Evolutionary conservation across 2,888 invertebrate genomes (phyloP).

Genomic region (Pilophorus perplexus): DNA sequence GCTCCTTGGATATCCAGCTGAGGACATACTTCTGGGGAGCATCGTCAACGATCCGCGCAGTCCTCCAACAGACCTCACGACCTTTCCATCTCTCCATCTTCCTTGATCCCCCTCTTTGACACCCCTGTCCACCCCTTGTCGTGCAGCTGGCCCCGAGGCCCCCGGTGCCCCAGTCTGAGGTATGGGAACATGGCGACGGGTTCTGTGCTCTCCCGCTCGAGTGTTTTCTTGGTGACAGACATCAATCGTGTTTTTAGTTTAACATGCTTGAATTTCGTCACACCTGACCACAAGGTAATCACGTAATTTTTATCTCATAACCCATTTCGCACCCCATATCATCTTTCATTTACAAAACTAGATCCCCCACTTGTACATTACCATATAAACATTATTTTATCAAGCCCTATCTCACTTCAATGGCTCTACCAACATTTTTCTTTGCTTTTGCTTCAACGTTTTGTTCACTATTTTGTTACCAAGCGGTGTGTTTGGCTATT

Average conservation of each 20-base stretch:
- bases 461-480: constrained; percentile 21
- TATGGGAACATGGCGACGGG: constrained; percentile 42
- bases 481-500: constrained; percentile 7
- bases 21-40: too few relatives aligned
- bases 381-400: background rate
- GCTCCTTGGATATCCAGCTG: too few relatives aligned
- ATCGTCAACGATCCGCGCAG: too few relatives aligned
- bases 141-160: background rate
- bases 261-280: constrained; percentile 39
- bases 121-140: background rate
- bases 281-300: constrained; percentile 26
- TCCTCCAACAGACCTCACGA: too few relatives aligned
- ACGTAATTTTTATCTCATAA: background rate
- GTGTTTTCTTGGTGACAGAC: constrained; percentile 39
- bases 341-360: too few relatives aligned
- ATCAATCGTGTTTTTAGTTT: constrained; percentile 39
- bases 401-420: background rate
- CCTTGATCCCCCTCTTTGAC: too few relatives aligned
- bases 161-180: constrained; percentile 39
- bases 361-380: background rate
- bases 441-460: constrained; percentile 22
- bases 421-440: background rate
- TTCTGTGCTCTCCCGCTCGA: constrained; percentile 39
- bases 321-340: too few relatives aligned
- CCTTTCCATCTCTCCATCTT: too few relatives aligned